These are phyloP conservation scores for Torymus texanus DNA, from an alignment of 2,888 invertebrate species.

Conservation along the genomic window DNA sequence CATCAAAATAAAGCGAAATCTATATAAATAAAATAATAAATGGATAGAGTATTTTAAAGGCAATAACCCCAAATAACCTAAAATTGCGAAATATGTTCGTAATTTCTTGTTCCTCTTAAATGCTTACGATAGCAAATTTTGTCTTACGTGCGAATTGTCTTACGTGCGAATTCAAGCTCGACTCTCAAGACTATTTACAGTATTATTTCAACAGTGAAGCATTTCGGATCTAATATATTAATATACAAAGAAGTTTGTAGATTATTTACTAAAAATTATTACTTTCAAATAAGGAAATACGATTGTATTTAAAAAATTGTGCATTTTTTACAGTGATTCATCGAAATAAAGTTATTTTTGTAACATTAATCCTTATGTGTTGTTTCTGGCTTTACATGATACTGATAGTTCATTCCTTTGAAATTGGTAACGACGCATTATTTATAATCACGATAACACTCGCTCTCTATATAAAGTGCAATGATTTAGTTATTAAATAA, in stretches of 20 bases:
- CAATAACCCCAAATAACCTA: conserved; percentile 11
- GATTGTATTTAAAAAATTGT: too few relatives aligned
- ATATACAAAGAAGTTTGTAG: too few relatives aligned
- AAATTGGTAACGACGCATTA: conserved; percentile 11
- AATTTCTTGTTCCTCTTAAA: conserved; percentile 5
- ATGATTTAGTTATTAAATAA: too few relatives aligned
- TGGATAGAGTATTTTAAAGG: too few relatives aligned
- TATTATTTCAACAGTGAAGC: conserved; percentile 5
- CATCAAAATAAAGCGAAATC: too few relatives aligned
- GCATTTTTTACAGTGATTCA: conserved; percentile 21
- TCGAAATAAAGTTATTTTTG: background rate
- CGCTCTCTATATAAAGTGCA: too few relatives aligned
- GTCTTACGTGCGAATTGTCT: background rate
- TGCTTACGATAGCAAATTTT: conserved; percentile 45
- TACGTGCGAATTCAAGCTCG: conserved; percentile 3
- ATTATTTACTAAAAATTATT: too few relatives aligned
- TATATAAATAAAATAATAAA: too few relatives aligned
- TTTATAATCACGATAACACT: too few relatives aligned
- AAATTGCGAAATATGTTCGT: conserved; percentile 26
- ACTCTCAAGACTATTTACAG: conserved; percentile 20
- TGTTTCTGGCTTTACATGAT: background rate
- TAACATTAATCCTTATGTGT: background rate
- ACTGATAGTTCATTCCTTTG: background rate
- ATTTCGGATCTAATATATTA: too few relatives aligned
- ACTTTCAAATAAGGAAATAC: too few relatives aligned